Conservation (phyloP, 1,140 invertebrate species). For the Achatina immaculata region DNA sequence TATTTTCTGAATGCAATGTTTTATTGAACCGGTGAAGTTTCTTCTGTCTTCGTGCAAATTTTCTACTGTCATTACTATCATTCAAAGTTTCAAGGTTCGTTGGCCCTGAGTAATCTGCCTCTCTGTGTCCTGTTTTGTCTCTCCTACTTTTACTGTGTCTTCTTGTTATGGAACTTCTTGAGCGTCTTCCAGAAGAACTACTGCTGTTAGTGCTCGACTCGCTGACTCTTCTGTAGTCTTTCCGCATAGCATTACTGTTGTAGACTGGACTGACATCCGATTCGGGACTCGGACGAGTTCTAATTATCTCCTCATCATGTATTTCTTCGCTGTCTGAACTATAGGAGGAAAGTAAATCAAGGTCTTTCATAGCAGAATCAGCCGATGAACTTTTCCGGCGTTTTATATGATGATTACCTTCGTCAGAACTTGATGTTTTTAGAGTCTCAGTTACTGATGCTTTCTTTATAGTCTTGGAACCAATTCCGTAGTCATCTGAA, state of each 20-base stretch:
- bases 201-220: conserved; percentile 7
- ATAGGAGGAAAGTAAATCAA: conserved; percentile 37
- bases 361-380: conserved; percentile 44
- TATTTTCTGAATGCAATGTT: not conserved
- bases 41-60: not conserved
- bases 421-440: conserved; percentile 12
- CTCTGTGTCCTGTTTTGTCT: not conserved
- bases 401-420: not conserved
- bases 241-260: not conserved
- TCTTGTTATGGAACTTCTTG: not conserved
- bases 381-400: conserved; percentile 34
- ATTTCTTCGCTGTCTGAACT: conserved; percentile 26
- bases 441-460: not conserved
- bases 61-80: not conserved
- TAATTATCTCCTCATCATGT: not conserved
- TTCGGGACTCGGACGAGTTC: not conserved
- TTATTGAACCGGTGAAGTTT: not conserved
- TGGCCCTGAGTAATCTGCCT: not conserved
- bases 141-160: not conserved
- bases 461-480: not conserved
- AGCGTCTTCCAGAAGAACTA: not conserved
- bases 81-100: not conserved
- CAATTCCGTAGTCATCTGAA: conserved; percentile 20
- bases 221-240: not conserved
- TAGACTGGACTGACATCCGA: not conserved